These are phyloP conservation scores for Theristicus caerulescens DNA, from an alignment of 2,113 vertebrate genomes.

Conservation along the genomic window DNA sequence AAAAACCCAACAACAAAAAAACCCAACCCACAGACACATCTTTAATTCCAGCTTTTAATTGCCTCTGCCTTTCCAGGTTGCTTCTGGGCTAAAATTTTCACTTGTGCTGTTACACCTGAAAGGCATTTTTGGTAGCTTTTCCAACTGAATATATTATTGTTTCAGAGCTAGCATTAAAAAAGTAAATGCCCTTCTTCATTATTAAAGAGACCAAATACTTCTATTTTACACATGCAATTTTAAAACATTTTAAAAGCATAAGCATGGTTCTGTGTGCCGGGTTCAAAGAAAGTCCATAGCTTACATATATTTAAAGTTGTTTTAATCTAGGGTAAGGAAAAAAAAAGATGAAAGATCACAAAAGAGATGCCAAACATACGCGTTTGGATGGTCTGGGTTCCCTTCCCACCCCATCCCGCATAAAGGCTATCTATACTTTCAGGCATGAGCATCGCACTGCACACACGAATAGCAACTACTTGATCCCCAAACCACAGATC, in stretches of 20 bases:
- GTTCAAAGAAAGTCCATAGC: not conserved
- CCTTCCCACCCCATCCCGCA: no score
- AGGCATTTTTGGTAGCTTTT: not conserved
- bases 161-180: not conserved
- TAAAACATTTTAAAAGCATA: not conserved
- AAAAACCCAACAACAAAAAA: not conserved
- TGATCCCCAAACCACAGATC: not conserved
- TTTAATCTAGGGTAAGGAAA: not conserved
- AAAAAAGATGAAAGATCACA: not conserved
- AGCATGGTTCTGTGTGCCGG: not conserved
- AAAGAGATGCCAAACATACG: not conserved
- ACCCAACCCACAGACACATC: not conserved
- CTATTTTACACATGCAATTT: accelerated
- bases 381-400: not conserved
- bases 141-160: not conserved
- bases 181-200: accelerated
- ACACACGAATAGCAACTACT: not conserved
- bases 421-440: not conserved
- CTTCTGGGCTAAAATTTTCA: not conserved
- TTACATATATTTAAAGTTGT: not conserved
- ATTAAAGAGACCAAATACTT: not conserved
- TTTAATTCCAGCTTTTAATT: not conserved
- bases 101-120: not conserved
- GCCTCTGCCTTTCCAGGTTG: not conserved
- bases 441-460: not conserved